Evolutionary conservation across 1,140 invertebrate species (phyloP).

Genomic region (Whitmania pigra): DNA sequence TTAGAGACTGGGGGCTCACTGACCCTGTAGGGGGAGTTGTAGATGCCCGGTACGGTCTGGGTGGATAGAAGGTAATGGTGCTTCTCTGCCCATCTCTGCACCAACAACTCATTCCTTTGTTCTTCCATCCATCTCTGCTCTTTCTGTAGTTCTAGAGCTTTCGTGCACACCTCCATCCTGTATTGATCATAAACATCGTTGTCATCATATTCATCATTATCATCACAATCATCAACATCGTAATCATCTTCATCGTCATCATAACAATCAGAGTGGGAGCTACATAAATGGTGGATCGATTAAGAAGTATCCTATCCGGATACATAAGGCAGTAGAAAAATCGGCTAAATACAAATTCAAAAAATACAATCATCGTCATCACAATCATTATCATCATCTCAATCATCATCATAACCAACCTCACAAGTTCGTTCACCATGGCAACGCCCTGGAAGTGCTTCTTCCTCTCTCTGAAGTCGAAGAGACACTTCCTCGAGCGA

Average conservation of each 20-base stretch:
- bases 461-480: conserved; percentile 40
- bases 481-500: conserved; percentile 41
- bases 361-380: conserved; percentile 17
- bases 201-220: background rate
- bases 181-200: conserved; percentile 34
- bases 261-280: no score
- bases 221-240: conserved; percentile 18
- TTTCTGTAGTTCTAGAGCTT: conserved; percentile 31
- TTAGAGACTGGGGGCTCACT: background rate
- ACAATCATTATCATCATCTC: conserved; percentile 20
- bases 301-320: no score
- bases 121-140: conserved; percentile 31
- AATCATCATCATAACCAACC: conserved; percentile 30
- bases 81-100: conserved; percentile 35
- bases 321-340: no score
- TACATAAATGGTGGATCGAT: no score
- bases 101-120: conserved; percentile 23
- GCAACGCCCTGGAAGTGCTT: conserved; percentile 39
- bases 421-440: conserved; percentile 40
- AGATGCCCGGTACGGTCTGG: conserved; percentile 39
- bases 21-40: conserved; percentile 38
- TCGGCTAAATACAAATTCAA: no score
- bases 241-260: conserved; percentile 30
- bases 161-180: background rate
- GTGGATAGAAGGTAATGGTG: conserved; percentile 42